A percentile compares a stretch with the other conserved stretches of the same genome.
Conservation (phyloP, 2,113 vertebrate species). For the Siniperca knerii region DNA sequence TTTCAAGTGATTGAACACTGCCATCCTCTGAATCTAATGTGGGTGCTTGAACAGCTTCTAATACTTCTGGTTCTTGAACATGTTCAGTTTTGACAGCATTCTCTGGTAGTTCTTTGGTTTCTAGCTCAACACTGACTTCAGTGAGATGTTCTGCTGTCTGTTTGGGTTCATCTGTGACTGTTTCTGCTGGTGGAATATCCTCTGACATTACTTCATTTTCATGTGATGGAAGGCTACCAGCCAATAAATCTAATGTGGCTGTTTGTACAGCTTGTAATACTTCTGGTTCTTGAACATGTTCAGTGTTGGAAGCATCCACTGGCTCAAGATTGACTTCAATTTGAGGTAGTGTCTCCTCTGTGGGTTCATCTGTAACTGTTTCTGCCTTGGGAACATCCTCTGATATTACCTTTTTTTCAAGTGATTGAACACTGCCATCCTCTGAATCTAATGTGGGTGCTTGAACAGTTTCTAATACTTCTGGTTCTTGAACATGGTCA, state of each 20-base stretch:
- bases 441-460: no score
- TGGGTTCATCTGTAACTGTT: not conserved
- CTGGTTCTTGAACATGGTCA: no score
- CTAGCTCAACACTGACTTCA: not conserved
- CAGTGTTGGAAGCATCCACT: not conserved
- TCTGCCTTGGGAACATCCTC: not conserved
- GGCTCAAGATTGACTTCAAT: no score
- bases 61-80: slow-evolving; percentile 4
- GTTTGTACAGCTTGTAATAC: no score
- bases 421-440: no score
- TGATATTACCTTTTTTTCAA: no score
- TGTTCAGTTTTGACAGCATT: not conserved
- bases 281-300: no score
- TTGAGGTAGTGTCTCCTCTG: not conserved
- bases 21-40: no score
- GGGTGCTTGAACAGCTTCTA: not conserved
- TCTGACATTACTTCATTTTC: slow-evolving; percentile 18
- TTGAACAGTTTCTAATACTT: no score
- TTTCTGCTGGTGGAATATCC: slow-evolving; percentile 8
- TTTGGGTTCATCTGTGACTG: not conserved
- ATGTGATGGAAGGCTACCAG: not conserved
- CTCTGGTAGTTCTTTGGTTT: not conserved
- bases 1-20: no score
- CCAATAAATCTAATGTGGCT: no score
- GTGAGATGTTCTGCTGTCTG: not conserved